Evolutionary conservation across 2,113 vertebrate genomes (phyloP), one percentile per base, ranked within the genome.

Genomic region (Andinoacara biseriatus): DNA sequence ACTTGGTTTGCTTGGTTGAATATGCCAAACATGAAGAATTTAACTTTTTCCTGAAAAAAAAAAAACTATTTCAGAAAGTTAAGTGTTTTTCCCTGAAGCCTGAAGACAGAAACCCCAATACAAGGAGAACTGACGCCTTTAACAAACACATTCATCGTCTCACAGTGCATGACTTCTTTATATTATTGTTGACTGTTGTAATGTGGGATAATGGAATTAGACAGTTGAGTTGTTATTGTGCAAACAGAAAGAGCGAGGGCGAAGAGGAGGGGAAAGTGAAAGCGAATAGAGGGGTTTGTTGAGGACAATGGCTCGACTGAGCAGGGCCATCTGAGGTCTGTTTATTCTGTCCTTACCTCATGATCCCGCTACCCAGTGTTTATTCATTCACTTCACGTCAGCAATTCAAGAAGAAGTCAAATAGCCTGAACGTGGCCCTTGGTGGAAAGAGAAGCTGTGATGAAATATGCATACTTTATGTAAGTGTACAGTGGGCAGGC

Each of bases 141-240:
- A 31, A 46, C 69, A 76, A 72, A 62, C 33, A 56, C 49, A 46
- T 60, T 83, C 29, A 57, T 87, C 49, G 18, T 58, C 46, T 83
- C 17, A 58, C 82, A 74, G 35, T 24, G 72, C 58, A 49, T 58
- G 2, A 24, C 60, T 78, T 69, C 76, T 78, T 80, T 76, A 76
- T 58, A 35, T 86, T 72, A 69, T 33, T 89, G 83, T 84, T 69
- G 43, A 84, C 72, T 83, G 77, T 49, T 89, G 87, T 87, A 89
- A 91, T 87, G 82, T 85, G 85, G 72, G 59, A 65, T 88, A 81
- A 76, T 86, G 61, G 79, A 81, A 76, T 84, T 74, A 76, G 79
- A 93, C 89, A 92, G 85, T 79, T 80, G 90, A 80, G 75, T 89
- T 87, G 85, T 89, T 77, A 89, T 79, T 86, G 86, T 86, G 78